Evolutionary conservation across 2,797 vertebrate species (phyloP).

Genomic region (Danio jaintianensis): DNA sequence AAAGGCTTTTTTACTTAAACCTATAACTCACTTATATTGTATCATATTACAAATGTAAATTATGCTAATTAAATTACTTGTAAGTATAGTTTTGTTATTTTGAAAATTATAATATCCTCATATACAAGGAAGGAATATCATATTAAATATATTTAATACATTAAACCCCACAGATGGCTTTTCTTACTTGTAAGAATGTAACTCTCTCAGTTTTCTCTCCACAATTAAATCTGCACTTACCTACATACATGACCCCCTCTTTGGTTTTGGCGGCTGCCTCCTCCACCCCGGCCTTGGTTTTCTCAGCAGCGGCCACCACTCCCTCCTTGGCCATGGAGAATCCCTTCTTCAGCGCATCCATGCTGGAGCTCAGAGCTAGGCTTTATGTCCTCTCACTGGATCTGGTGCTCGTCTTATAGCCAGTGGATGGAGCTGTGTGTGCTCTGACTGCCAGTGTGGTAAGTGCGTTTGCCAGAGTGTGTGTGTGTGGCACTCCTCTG

Average conservation of each 20-base stretch:
- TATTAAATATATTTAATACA: not conserved
- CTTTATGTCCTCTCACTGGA: slow-evolving; percentile 42
- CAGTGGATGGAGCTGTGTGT: slow-evolving; percentile 34
- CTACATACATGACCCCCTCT: slow-evolving; percentile 96
- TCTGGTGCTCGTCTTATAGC: slow-evolving; percentile 45
- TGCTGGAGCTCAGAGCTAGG: slow-evolving; percentile 57
- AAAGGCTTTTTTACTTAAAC: no score
- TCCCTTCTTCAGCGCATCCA: slow-evolving; percentile 94
- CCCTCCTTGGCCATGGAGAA: slow-evolving; percentile 98
- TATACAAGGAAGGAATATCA: not conserved
- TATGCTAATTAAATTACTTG: not conserved
- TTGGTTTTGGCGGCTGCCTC: slow-evolving; percentile 98
- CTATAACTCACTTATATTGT: not conserved
- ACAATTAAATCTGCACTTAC: slow-evolving; percentile 66
- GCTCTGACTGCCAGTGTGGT: slow-evolving; percentile 40
- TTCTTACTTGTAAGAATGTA: not conserved
- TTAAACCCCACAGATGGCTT: not conserved
- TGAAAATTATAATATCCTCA: not conserved
- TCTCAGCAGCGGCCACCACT: slow-evolving; percentile 96
- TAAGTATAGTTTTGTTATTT: not conserved
- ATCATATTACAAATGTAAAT: no score
- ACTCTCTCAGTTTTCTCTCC: not conserved
- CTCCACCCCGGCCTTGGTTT: slow-evolving; percentile 97
- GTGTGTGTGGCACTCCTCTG: slow-evolving; percentile 55
- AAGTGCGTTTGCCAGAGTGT: slow-evolving; percentile 38